phyloP scores from a whole-genome alignment of 2,888 invertebrate species.

The Mylabris sibirica region DNA sequence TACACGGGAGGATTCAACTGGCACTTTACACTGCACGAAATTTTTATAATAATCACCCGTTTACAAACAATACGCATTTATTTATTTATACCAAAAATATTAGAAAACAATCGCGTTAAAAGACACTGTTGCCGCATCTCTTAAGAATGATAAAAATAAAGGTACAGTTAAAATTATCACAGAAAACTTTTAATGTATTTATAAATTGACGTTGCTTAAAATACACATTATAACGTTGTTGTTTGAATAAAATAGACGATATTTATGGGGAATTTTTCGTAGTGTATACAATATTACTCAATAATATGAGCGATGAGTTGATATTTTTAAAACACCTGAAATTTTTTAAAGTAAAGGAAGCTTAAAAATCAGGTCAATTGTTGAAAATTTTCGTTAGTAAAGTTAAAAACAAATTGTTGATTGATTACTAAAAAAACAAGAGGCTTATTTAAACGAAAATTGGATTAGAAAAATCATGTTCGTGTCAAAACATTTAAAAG shows the following conservation, averaged over 20 bases:
- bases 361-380: not conserved
- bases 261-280: not conserved
- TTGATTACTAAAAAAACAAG: no score
- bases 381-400: no score
- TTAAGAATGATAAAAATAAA: not conserved
- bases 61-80: not conserved
- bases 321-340: conserved; percentile 9
- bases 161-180: conserved; percentile 4
- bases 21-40: not conserved
- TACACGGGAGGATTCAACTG: not conserved
- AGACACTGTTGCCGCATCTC: not conserved
- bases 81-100: not conserved
- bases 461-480: no score
- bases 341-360: not conserved
- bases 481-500: no score
- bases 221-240: not conserved
- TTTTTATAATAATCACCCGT: not conserved
- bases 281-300: not conserved
- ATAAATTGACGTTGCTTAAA: conserved; percentile 4
- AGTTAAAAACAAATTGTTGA: no score
- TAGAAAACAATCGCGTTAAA: not conserved
- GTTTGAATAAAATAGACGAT: not conserved
- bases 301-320: not conserved
- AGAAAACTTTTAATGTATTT: not conserved
- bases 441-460: no score